Evolutionary conservation across 2,113 vertebrate genomes (phyloP).

Genomic region (Prinia subflava): DNA sequence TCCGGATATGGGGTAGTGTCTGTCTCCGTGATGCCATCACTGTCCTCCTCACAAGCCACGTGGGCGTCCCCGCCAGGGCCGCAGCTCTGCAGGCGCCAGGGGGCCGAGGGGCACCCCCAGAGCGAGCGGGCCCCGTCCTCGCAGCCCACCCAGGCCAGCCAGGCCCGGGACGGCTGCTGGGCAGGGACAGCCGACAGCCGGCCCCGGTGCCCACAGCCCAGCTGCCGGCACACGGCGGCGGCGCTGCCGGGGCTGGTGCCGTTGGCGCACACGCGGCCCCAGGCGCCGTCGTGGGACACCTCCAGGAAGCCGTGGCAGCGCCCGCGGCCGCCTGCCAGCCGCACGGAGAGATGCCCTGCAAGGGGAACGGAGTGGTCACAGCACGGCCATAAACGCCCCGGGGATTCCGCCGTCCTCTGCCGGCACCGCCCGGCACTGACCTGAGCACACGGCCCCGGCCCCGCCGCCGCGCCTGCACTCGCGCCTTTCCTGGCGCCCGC

Average conservation of each 20-base stretch:
- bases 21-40: rapidly evolving
- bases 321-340: not conserved
- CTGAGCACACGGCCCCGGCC: not conserved
- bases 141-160: conserved; percentile 20
- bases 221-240: not conserved
- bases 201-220: not conserved
- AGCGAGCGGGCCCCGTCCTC: not conserved
- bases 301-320: not conserved
- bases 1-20: not conserved
- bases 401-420: rapidly evolving
- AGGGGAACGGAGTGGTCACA: not conserved
- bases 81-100: not conserved
- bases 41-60: rapidly evolving
- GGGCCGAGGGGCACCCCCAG: not conserved
- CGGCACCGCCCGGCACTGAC: not conserved
- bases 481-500: rapidly evolving
- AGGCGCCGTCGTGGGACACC: not conserved
- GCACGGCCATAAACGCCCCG: not conserved
- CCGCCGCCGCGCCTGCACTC: not conserved
- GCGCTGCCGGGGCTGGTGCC: not conserved
- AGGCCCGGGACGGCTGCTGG: rapidly evolving
- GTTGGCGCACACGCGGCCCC: not conserved
- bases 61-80: rapidly evolving
- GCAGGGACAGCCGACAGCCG: rapidly evolving
- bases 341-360: not conserved